phyloP scores from a whole-genome alignment of 2,113 vertebrate species.

The Jaculus jaculus region DNA sequence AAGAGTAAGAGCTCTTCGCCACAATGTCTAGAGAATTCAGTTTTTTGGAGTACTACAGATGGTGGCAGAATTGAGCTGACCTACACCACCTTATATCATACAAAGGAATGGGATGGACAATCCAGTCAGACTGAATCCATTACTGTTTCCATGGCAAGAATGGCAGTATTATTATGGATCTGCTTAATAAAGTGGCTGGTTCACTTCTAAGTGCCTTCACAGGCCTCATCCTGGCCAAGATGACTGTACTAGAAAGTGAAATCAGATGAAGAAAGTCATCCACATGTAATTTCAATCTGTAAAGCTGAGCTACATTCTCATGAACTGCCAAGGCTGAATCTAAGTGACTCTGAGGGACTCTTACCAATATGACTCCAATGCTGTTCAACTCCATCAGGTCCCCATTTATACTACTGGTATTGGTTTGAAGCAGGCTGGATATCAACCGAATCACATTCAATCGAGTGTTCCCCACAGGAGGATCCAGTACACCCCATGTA shows the following conservation, averaged over 20 bases:
- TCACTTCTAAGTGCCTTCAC: neutral
- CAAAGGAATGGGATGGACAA: fast-evolving
- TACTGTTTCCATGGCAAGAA: neutral
- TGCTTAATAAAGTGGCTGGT: neutral
- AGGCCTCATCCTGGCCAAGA: neutral
- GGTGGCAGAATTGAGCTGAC: too few relatives aligned
- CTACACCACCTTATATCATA: fast-evolving
- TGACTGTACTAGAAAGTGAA: neutral
- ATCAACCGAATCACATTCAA: constrained; percentile 96
- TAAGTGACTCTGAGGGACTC: constrained; percentile 53
- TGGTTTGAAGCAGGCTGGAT: constrained; percentile 95
- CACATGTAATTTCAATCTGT: fast-evolving
- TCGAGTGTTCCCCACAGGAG: constrained; percentile 96
- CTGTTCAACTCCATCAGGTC: constrained; percentile 97
- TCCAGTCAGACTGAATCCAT: neutral
- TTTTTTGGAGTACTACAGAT: fast-evolving
- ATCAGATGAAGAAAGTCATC: neutral
- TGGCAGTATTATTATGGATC: neutral
- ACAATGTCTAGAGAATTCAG: neutral
- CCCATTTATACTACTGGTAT: constrained; percentile 93
- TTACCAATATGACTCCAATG: constrained; percentile 96
- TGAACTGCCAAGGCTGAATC: neutral
- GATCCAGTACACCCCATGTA: constrained; percentile 97
- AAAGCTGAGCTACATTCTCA: neutral
- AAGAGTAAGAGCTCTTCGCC: neutral